Base-by-base conservation (phyloP, 2,888 invertebrate species). In the Chironomus tentans region DNA sequence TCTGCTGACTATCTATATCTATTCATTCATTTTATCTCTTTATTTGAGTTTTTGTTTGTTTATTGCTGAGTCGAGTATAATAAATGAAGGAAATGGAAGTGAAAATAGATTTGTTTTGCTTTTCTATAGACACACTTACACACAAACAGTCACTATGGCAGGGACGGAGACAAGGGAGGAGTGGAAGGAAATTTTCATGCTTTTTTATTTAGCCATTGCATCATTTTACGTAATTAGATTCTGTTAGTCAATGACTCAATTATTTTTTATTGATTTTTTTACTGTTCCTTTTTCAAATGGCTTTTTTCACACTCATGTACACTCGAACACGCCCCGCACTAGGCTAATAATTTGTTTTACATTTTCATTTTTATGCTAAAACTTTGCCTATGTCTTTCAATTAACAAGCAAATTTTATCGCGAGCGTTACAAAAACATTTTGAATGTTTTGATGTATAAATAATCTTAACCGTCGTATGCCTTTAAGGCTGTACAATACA, bases 161-260 rank as follows among this genome's bases (percentile, higher is more conserved):
- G 28, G 38, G 38, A 56, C 6, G 18, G 6, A 56, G 56, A 38
- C 38, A 38, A 38, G 1, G 38, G 10, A 10, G 38, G 38, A 10
- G 1, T 38, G 10, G 38, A 38, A 38, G 7, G 38, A 38, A 38
- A 38, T 10, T 7, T 38, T 38, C 38, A 38, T 38, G 56, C 56
- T 56, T 56, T 56, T 56, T 18, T 56, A 50, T n/a, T n/a, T n/a
- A n/a, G n/a, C n/a, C n/a, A n/a, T n/a, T n/a, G 62, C 62, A 24
- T 28, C 61, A 28, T 4, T 65, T 38, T 65, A 22, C 38, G 13
- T 72, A 72, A 72, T 72, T 61, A 62, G 62, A 72, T 72, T 72
- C 62, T 50, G 50, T 72, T 72, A 72, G 13, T 21, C 56, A 62
- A 72, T 62, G 50, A 72, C 62, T 72, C 72, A 72, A 72, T 72